A percentile compares a stretch with the other conserved stretches of the same genome.
phyloP scores from a whole-genome alignment of 1,140 invertebrate species.

The Achatina immaculata region DNA sequence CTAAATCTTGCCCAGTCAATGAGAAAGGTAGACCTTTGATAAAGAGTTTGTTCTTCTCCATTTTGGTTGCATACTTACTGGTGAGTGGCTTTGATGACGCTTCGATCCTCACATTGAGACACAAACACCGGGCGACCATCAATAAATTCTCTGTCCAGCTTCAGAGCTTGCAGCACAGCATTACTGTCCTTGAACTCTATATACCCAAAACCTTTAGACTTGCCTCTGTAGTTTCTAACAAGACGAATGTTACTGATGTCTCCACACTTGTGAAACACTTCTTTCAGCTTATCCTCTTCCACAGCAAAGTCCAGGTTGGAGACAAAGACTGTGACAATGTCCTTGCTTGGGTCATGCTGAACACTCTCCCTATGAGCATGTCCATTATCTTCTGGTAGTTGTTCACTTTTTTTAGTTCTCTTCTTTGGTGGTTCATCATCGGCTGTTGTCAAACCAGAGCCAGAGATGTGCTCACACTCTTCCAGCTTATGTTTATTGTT shows the following conservation, averaged over 20 bases:
- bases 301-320: constrained; percentile 85
- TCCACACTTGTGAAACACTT: constrained; percentile 73
- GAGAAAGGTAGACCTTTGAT: constrained; percentile 80
- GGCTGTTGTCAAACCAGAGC: no score
- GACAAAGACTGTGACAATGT: constrained; percentile 82
- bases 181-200: constrained; percentile 73
- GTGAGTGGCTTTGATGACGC: constrained; percentile 44
- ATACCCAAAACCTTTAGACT: constrained; percentile 82
- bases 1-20: constrained; percentile 80
- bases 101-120: constrained; percentile 79
- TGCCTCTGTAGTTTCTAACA: constrained; percentile 77
- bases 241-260: constrained; percentile 76
- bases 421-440: no score
- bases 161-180: constrained; percentile 79
- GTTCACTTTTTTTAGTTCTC: no score
- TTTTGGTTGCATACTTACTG: constrained; percentile 78
- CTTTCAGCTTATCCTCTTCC: constrained; percentile 76
- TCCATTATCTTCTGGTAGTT: not conserved
- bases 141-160: constrained; percentile 81
- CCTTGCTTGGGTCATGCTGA: constrained; percentile 49
- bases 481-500: no score
- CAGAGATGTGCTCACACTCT: no score
- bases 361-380: constrained; percentile 25
- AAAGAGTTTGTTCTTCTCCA: constrained; percentile 91
- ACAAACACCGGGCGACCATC: constrained; percentile 87